Percentiles rank a stretch among this genome's conserved stretches.
Evolutionary conservation across 2,797 vertebrate genomes (phyloP).

Genomic region (Babyrousa celebensis): DNA sequence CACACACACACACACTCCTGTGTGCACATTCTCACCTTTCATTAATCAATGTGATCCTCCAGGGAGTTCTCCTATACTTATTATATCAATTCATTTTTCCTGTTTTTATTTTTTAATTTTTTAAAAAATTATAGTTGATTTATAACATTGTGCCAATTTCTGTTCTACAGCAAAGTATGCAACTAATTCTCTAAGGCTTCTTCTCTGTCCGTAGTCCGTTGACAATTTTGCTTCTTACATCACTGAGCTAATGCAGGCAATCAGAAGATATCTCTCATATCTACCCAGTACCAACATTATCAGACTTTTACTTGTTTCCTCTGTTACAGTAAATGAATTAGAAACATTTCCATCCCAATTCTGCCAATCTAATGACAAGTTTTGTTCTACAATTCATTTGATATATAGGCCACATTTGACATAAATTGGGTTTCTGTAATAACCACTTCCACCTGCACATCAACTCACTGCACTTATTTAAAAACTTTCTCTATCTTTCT

Average conservation of each 20-base stretch:
- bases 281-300: not conserved
- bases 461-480: not conserved
- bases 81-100: not conserved
- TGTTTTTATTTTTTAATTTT: not conserved
- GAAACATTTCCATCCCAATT: not conserved
- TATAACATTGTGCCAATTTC: too few relatives aligned
- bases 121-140: too few relatives aligned
- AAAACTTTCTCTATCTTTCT: not conserved
- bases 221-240: not conserved
- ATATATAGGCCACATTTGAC: not conserved
- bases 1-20: not conserved
- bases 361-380: not conserved
- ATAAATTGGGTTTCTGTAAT: not conserved
- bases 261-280: not conserved
- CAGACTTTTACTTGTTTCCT: not conserved
- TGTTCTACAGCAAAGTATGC: too few relatives aligned
- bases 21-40: not conserved
- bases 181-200: not conserved
- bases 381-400: not conserved
- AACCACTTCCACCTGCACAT: not conserved
- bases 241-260: not conserved
- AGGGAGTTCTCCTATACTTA: not conserved
- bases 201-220: not conserved
- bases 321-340: not conserved
- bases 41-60: not conserved